Evolutionary conservation across 2,888 invertebrate species (phyloP).

Genomic region (Idaea dimidiata): DNA sequence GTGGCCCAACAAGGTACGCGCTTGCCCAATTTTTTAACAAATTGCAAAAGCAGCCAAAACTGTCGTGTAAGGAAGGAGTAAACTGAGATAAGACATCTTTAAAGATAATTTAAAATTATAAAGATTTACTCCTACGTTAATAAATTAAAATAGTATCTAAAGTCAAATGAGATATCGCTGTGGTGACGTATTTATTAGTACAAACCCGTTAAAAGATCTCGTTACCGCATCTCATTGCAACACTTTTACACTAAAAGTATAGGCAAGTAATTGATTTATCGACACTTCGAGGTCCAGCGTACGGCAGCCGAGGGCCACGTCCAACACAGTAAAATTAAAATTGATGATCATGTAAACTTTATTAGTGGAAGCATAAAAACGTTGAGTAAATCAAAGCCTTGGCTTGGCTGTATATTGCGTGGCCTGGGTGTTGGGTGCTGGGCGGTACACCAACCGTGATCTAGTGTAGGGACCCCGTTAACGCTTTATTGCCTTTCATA

Average conservation of each 20-base stretch:
- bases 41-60: not conserved
- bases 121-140: not conserved
- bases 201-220: constrained; percentile 11
- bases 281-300: constrained; percentile 24
- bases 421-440: constrained; percentile 5
- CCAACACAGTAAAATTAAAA: constrained; percentile 68
- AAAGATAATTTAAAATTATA: not conserved
- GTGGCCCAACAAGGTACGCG: too few relatives aligned
- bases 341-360: constrained; percentile 75
- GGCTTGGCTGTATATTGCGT: constrained; percentile 39
- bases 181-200: constrained; percentile 3
- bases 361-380: constrained; percentile 69
- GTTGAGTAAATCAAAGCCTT: constrained; percentile 63
- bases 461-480: constrained; percentile 60
- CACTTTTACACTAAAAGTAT: constrained; percentile 43
- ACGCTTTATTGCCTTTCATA: constrained; percentile 70
- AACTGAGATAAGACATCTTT: not conserved
- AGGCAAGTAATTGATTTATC: constrained; percentile 59
- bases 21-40: not conserved
- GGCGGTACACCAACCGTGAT: constrained; percentile 34
- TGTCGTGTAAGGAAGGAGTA: not conserved
- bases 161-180: constrained; percentile 2
- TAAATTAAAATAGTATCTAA: constrained; percentile 2
- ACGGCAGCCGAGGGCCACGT: constrained; percentile 52
- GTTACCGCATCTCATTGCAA: constrained; percentile 20